Base-by-base conservation (phyloP, 2,113 vertebrate species). In the Mastomys coucha region DNA sequence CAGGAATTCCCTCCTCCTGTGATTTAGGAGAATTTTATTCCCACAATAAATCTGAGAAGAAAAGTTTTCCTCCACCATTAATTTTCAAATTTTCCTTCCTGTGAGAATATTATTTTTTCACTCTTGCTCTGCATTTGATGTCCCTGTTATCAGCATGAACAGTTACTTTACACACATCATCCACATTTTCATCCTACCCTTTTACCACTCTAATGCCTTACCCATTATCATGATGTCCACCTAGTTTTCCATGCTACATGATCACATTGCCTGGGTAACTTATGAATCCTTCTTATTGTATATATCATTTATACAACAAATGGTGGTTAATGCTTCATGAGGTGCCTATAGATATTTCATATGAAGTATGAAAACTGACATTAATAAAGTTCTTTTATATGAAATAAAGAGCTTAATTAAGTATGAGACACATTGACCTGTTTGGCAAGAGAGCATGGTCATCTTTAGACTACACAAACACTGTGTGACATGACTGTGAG, bases 401-500 rank as follows among this genome's bases (percentile, higher is more conserved):
- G 12, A 77, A 76, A 65, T 20, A 5, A 75, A 86, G 33, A 56
- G 26, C 33, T 42, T 67, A 39, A 67, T 63, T 42, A 87, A 42
- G 36, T 13, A 20, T 56, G 28, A 42, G 67, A 33, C 20, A 20
- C 22, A 77, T 8, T 36, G 3, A 24, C 39, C 0, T 39, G 28
- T 72, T 14, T 22, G 19, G 56, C 19, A 6, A 86, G 45, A 1
- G 3, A 67, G 16, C 26, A 33, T 24, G 2, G 16, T 42, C 11
- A 17, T 4, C 11, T 8, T 82, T 77, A 65, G 49, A 20, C 11
- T 36, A 1, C 12, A 77, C 2, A n/a, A 75, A 63, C 14, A n/a
- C 22, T 3, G 0, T 2, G 5, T 19, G 14, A 63, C 31, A 51
- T 1, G 5, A 63, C 16, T 60, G 20, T 49, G 1, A 26, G 7